Conservation (phyloP, 30 jellyfish, hydroid and myxozoan genomes). For the Cassiopea xamachana region DNA sequence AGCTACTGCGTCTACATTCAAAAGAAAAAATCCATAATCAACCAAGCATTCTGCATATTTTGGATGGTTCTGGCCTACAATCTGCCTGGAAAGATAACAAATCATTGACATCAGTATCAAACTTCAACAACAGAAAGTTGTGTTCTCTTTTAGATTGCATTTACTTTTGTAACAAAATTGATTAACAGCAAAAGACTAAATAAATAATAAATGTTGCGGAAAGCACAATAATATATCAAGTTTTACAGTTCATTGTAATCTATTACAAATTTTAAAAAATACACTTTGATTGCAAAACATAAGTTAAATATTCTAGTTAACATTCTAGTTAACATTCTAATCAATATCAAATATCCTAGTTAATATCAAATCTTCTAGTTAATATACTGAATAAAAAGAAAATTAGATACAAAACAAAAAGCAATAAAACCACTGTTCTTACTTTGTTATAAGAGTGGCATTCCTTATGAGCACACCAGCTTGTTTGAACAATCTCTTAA, state of each 20-base stretch:
- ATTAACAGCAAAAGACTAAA: too few species aligned
- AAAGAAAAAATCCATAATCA: constrained; percentile 86
- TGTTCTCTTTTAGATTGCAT: too few species aligned
- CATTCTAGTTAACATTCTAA: too few species aligned
- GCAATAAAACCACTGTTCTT: background rate
- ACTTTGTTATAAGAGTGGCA: constrained; percentile 84
- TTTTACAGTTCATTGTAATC: too few species aligned
- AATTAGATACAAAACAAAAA: background rate
- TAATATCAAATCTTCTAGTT: too few species aligned
- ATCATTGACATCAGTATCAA: background rate
- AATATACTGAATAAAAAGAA: background rate
- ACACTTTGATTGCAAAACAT: too few species aligned
- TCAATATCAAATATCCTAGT: too few species aligned
- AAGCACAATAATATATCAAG: too few species aligned
- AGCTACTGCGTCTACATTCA: constrained; percentile 91
- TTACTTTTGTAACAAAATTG: too few species aligned
- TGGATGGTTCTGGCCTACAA: constrained; percentile 80
- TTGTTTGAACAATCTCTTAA: constrained; percentile 80
- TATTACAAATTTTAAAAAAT: too few species aligned
- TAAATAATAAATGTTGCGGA: too few species aligned
- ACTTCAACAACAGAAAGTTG: background rate
- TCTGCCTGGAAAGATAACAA: constrained; percentile 32
- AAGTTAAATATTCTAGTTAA: too few species aligned
- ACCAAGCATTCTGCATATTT: constrained; percentile 88
- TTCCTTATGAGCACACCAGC: constrained; percentile 73